phyloP scores from a whole-genome alignment of 2,888 invertebrate genomes.

The Aporophyla lueneburgensis region DNA sequence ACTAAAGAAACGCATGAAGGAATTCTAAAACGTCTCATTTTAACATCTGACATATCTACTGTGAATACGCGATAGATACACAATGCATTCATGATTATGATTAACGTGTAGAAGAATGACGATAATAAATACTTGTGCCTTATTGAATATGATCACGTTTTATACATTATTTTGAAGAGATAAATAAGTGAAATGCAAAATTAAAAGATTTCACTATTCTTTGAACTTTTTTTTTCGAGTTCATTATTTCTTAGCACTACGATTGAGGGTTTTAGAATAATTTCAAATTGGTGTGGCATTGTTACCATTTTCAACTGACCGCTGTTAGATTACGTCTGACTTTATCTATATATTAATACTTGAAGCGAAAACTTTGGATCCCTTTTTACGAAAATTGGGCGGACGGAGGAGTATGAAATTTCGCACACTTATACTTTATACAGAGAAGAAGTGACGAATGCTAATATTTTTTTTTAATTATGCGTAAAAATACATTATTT shows the following conservation, averaged over 20 bases:
- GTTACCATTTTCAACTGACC: not conserved
- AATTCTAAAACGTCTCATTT: not conserved
- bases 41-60: not conserved
- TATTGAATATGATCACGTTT: not conserved
- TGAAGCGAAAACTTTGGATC: too few relatives aligned
- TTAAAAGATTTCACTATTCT: slow-evolving; percentile 2
- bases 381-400: too few relatives aligned
- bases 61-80: slow-evolving; percentile 6
- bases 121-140: slow-evolving; percentile 17
- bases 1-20: not conserved
- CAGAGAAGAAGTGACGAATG: too few relatives aligned
- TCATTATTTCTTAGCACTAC: slow-evolving; percentile 5
- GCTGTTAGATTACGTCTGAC: too few relatives aligned
- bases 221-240: slow-evolving; percentile 14
- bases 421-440: too few relatives aligned
- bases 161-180: slow-evolving; percentile 25
- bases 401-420: too few relatives aligned
- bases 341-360: too few relatives aligned
- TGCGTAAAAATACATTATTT: too few relatives aligned
- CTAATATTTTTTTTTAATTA: too few relatives aligned
- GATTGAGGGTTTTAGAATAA: not conserved
- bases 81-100: not conserved
- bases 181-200: slow-evolving; percentile 4
- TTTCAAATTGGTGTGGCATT: not conserved
- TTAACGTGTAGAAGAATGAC: not conserved